These are phyloP conservation scores for Coenobita brevimanus DNA, from an alignment of 1,140 invertebrate genomes.

Conservation along the genomic window DNA sequence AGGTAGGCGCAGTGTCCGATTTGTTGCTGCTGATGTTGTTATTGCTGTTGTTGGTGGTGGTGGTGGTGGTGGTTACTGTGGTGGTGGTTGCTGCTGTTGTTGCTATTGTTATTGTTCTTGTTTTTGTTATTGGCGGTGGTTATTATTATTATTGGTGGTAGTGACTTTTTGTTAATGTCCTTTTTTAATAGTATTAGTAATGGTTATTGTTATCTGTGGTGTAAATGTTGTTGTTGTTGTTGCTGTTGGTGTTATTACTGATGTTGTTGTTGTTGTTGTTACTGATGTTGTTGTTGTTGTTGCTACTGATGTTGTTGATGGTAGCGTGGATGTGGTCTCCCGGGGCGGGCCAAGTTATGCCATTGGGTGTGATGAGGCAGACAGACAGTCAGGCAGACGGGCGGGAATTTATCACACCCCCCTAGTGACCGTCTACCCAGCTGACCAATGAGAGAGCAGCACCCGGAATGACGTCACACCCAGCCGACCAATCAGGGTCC, in stretches of 20 bases:
- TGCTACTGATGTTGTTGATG: neutral
- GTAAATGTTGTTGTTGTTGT: neutral
- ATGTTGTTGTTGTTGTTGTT: too few species aligned
- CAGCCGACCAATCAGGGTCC: neutral
- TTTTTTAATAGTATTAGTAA: neutral
- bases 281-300: neutral
- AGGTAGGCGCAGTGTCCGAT: too few species aligned
- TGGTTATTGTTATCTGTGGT: neutral
- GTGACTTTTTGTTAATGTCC: neutral
- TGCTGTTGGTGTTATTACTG: neutral
- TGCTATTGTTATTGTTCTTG: too few species aligned
- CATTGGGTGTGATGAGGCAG: conserved; percentile 3
- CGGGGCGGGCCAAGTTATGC: conserved; percentile 25
- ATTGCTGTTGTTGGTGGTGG: too few species aligned
- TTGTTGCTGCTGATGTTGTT: too few species aligned
- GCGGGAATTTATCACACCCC: neutral
- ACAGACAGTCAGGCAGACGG: neutral
- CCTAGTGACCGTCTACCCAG: neutral
- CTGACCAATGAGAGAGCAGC: conserved; percentile 1
- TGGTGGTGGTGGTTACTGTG: too few species aligned
- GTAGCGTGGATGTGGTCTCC: neutral
- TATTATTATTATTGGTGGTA: neutral
- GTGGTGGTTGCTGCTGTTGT: too few species aligned
- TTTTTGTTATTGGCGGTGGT: too few species aligned
- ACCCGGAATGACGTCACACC: conserved; percentile 24